Conservation (phyloP, 2,113 vertebrate genomes). For the Eptatretus burgeri region DNA sequence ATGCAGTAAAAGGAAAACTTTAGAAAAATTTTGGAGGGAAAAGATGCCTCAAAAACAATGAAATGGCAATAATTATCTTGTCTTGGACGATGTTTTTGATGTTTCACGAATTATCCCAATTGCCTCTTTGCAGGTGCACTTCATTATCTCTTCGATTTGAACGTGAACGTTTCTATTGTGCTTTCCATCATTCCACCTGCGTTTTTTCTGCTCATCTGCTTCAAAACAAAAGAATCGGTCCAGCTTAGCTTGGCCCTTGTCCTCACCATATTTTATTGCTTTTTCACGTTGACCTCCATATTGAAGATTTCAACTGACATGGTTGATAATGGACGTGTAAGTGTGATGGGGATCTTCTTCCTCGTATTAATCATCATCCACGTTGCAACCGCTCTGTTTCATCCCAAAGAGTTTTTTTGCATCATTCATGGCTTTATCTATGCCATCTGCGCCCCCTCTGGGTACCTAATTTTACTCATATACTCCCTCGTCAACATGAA, state of each 20-base stretch:
- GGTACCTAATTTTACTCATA: slow-evolving; percentile 31
- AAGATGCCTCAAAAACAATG: too few species aligned
- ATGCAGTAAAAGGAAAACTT: too few species aligned
- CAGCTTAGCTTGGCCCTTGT: slow-evolving; percentile 26
- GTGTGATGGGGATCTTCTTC: slow-evolving; percentile 28
- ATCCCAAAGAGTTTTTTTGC: slow-evolving; percentile 24
- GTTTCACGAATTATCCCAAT: background rate
- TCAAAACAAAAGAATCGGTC: slow-evolving; percentile 17
- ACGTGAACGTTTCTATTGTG: slow-evolving; percentile 18
- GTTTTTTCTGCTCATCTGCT: slow-evolving; percentile 25
- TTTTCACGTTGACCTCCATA: slow-evolving; percentile 31
- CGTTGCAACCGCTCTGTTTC: slow-evolving; percentile 22
- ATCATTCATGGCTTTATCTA: slow-evolving; percentile 36
- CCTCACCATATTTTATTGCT: slow-evolving; percentile 28
- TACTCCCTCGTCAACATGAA: slow-evolving; percentile 39
- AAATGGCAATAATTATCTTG: too few species aligned
- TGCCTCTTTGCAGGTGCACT: slow-evolving; percentile 19
- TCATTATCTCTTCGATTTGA: slow-evolving; percentile 22
- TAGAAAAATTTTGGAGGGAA: too few species aligned
- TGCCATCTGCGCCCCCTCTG: slow-evolving; percentile 35
- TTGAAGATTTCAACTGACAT: slow-evolving; percentile 29
- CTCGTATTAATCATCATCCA: slow-evolving; percentile 25
- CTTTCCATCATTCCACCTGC: slow-evolving; percentile 20
- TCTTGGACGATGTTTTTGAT: too few species aligned
- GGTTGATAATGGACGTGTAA: slow-evolving; percentile 20